Evolutionary conservation across 2,888 invertebrate genomes (phyloP), one percentile per base, ranked within the genome.

Genomic region (Pristionchus maxplancki): DNA sequence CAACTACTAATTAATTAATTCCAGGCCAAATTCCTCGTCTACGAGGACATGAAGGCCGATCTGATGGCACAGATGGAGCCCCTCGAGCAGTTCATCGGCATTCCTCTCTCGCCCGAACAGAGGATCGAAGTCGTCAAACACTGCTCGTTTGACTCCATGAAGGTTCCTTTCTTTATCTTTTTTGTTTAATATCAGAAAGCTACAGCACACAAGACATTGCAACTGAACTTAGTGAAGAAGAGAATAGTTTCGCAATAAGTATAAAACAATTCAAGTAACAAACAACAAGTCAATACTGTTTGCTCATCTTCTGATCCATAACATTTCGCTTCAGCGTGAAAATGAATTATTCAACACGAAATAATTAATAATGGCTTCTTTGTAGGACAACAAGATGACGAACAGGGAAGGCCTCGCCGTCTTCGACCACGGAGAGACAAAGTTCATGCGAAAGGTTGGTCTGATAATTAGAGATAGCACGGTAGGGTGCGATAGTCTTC

Each of bases 131-230:
- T 97, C 0, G 96, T 96, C 89, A 96, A 97, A 4, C 97, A 97
- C 94, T 96, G 97, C 37, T 96, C 96, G 81, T 97, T 97, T 95
- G 90, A 90, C 86, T 97, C 96, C 92, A 97, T 98, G 97, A 96
- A 67, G 71, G 83, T 84, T 9, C 8, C 5, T 37, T 74, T 37
- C 8, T 40, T 37, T 20, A 40, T 24, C 20, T 74, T 11, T 44
- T 24, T 28, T 13, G 24, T 5, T 64, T 28, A 6, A 6, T 6
- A 28, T 64, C 40, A 24, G 15, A 17, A 9, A 48, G 50, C 20
- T 37, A 11, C n/a, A n/a, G n/a, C n/a, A n/a, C n/a, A n/a, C n/a
- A n/a, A n/a, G n/a, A n/a, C n/a, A n/a, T n/a, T n/a, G n/a, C n/a
- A n/a, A n/a, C n/a, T n/a, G n/a, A n/a, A n/a, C n/a, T n/a, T n/a